Conservation (phyloP, 2,888 invertebrate species). For the Hecatera dysodea region DNA sequence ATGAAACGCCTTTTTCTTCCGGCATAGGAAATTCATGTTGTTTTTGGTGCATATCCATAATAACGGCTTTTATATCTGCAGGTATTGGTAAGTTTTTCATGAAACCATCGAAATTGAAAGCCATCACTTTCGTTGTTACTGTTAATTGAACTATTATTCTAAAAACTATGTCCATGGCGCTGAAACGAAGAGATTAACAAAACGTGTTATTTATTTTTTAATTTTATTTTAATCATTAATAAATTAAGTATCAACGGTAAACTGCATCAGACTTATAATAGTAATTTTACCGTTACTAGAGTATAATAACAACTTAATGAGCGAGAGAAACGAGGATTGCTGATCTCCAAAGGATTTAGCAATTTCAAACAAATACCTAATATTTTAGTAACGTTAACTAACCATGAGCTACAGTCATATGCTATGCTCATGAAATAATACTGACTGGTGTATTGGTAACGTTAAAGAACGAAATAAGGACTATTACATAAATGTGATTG, state of each 20-base stretch:
- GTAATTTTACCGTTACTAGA: too few relatives aligned
- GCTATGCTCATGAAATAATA: constrained; percentile 3
- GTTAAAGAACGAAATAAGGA: constrained; percentile 8
- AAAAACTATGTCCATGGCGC: constrained; percentile 36
- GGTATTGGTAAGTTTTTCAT: constrained; percentile 53
- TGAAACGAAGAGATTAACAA: constrained; percentile 8
- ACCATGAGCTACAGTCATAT: constrained; percentile 16
- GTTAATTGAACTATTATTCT: constrained; percentile 34
- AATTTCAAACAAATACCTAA: not conserved
- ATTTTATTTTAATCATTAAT: too few relatives aligned
- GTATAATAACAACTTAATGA: not conserved
- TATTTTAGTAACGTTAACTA: constrained; percentile 11
- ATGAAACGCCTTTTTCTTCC: not conserved
- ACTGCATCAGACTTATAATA: not conserved
- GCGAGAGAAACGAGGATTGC: not conserved
- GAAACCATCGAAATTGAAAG: constrained; percentile 47
- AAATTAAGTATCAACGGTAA: not conserved
- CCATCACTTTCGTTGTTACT: constrained; percentile 33
- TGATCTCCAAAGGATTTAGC: too few relatives aligned
- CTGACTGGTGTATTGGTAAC: not conserved
- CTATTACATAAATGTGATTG: constrained; percentile 54
- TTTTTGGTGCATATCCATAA: constrained; percentile 47
- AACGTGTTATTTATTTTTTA: too few relatives aligned
- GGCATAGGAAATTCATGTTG: constrained; percentile 21
- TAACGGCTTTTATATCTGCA: constrained; percentile 35